These are phyloP conservation scores for Gavialis gangeticus DNA, from an alignment of 2,113 vertebrate species.

Conservation along the genomic window DNA sequence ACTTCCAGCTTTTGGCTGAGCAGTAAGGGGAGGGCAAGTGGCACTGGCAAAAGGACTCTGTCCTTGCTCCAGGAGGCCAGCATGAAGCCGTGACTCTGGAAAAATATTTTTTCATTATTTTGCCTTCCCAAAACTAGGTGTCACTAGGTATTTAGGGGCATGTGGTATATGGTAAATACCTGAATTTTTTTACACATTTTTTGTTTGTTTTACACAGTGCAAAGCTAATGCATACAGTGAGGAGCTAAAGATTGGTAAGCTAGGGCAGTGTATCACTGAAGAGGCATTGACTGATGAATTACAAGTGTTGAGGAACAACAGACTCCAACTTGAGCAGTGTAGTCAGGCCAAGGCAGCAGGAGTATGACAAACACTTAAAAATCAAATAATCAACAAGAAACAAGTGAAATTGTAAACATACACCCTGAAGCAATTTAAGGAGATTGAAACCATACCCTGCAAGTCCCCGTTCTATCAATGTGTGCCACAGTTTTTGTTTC, in stretches of 20 bases:
- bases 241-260: not conserved
- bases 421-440: not conserved
- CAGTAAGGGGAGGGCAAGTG: too few relatives aligned
- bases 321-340: not conserved
- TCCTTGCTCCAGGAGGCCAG: too few relatives aligned
- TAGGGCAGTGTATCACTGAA: not conserved
- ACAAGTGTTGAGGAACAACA: not conserved
- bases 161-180: not conserved
- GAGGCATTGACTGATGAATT: not conserved
- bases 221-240: not conserved
- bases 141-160: too few relatives aligned
- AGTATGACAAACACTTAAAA: not conserved
- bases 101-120: too few relatives aligned
- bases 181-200: not conserved
- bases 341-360: not conserved
- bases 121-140: too few relatives aligned
- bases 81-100: too few relatives aligned
- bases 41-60: too few relatives aligned
- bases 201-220: not conserved
- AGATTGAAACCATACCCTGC: not conserved
- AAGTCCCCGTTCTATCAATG: not conserved
- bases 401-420: fast-evolving
- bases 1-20: too few relatives aligned
- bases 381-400: not conserved
- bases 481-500: not conserved